Conservation (phyloP, 2,797 vertebrate genomes). For the Smutsia gigantea region DNA sequence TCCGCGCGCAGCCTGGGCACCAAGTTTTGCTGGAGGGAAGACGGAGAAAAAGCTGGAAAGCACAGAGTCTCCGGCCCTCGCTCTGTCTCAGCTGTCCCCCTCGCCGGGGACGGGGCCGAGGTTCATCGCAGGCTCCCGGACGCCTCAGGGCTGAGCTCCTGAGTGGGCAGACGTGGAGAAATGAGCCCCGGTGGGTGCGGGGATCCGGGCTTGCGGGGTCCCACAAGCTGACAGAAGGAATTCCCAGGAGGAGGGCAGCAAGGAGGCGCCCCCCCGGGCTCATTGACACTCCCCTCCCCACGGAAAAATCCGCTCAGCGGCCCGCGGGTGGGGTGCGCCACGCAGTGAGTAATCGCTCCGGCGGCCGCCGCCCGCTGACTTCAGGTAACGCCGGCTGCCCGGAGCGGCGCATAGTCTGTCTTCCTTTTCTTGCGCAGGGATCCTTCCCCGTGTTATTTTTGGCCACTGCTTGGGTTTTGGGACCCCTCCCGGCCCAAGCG, state of each 20-base stretch:
- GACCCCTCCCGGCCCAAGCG: constrained; percentile 43
- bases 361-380: constrained; percentile 74
- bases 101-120: not conserved
- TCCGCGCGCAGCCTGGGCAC: not conserved
- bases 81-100: not conserved
- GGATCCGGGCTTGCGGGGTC: not conserved
- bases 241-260: not conserved
- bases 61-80: not conserved
- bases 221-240: not conserved
- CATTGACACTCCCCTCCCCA: constrained; percentile 34
- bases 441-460: constrained; percentile 64
- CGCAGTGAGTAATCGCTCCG: constrained; percentile 77
- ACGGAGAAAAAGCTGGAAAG: constrained; percentile 25
- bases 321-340: constrained; percentile 81
- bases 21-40: constrained; percentile 3
- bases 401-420: constrained; percentile 63
- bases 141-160: not conserved
- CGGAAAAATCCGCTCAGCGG: constrained; percentile 82
- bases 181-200: not conserved
- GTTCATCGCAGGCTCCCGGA: not conserved
- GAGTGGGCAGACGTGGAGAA: not conserved
- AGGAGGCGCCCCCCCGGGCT: not conserved
- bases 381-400: constrained; percentile 76
- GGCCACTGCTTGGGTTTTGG: constrained; percentile 58
- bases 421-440: constrained; percentile 34